Evolutionary conservation across 2,888 invertebrate genomes (phyloP).

Genomic region (Drosophila antonietae): DNA sequence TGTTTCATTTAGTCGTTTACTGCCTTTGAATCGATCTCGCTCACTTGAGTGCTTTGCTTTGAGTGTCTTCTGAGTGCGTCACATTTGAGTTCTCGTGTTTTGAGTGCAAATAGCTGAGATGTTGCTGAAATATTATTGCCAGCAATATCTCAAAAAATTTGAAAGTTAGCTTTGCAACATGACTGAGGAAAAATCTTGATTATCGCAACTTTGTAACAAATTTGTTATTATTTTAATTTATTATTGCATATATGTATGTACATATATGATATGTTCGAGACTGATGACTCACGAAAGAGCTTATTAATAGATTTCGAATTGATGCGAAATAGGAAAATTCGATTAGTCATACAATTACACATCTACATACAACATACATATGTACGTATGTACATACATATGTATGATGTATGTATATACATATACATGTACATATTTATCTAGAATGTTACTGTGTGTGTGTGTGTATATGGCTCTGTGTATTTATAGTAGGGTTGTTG

Average conservation of each 20-base stretch:
- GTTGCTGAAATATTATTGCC: constrained; percentile 58
- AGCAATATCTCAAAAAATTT: not conserved
- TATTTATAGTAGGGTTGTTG: too few species aligned
- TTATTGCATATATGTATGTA: not conserved
- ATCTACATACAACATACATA: too few species aligned
- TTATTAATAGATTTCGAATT: constrained; percentile 4
- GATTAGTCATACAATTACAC: not conserved
- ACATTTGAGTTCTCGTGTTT: not conserved
- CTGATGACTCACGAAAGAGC: not conserved
- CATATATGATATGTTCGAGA: too few species aligned
- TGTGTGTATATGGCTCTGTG: too few species aligned
- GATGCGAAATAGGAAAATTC: constrained; percentile 1
- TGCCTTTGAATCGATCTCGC: constrained; percentile 4
- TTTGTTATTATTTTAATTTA: not conserved
- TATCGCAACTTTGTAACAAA: not conserved
- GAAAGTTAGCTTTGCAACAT: not conserved
- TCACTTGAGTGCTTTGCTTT: constrained; percentile 38
- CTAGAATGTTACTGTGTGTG: too few species aligned
- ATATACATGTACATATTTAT: too few species aligned
- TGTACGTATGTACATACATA: too few species aligned
- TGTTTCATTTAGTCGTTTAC: not conserved
- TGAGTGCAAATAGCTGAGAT: constrained; percentile 15
- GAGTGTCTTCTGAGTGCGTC: constrained; percentile 9
- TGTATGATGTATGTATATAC: too few species aligned
- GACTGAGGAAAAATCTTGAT: not conserved